Evolutionary conservation across 2,888 invertebrate genomes (phyloP).

Genomic region (Eupithecia vulgata): DNA sequence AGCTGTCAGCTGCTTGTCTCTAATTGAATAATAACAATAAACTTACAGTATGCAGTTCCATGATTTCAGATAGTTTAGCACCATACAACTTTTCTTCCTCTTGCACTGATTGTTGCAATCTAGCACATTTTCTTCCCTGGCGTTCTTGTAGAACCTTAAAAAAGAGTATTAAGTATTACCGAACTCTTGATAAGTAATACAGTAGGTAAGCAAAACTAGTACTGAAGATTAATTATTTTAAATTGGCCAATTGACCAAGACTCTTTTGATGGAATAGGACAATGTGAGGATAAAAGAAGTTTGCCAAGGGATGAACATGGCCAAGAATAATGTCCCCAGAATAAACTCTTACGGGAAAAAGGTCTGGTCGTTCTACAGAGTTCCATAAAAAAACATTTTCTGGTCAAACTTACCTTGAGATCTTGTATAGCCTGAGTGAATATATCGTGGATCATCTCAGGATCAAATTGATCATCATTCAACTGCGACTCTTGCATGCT

Average conservation of each 20-base stretch:
- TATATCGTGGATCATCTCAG: constrained; percentile 93
- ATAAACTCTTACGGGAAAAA: neutral
- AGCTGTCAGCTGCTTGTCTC: too few relatives aligned
- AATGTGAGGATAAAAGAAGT: neutral
- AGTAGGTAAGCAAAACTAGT: too few relatives aligned
- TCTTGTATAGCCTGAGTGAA: constrained; percentile 97
- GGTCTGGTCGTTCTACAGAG: neutral
- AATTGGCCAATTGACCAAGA: neutral
- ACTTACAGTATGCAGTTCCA: constrained; percentile 92
- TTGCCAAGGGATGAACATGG: neutral
- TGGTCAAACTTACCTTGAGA: constrained; percentile 70
- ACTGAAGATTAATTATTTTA: neutral
- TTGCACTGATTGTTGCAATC: constrained; percentile 90
- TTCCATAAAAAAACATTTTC: neutral
- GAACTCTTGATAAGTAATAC: neutral
- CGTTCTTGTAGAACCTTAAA: constrained; percentile 90
- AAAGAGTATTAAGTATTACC: neutral
- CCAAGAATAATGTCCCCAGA: neutral
- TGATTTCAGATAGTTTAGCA: constrained; percentile 90
- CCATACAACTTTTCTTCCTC: constrained; percentile 95
- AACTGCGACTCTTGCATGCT: constrained; percentile 91
- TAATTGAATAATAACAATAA: too few relatives aligned
- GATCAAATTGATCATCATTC: constrained; percentile 88
- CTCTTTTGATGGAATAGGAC: neutral
- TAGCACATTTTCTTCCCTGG: constrained; percentile 93